Evolutionary conservation across 2,113 vertebrate species (phyloP).

Genomic region (Silurus meridionalis): DNA sequence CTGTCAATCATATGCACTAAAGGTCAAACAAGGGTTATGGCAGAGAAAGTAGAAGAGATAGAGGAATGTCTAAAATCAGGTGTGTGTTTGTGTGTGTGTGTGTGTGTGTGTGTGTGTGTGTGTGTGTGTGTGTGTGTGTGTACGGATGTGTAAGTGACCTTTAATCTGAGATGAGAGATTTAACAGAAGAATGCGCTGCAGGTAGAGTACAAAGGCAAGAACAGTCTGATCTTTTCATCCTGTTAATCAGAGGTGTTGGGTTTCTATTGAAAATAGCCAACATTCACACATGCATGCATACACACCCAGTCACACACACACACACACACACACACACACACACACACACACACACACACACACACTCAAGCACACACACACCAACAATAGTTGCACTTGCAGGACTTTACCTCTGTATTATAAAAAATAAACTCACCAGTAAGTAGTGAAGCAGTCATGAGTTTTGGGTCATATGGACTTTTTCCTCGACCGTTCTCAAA

Average conservation of each 20-base stretch:
- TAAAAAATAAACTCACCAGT: slow-evolving; percentile 57
- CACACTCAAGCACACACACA: slow-evolving; percentile 4
- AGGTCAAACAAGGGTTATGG: slow-evolving; percentile 30
- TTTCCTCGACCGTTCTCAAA: slow-evolving; percentile 95
- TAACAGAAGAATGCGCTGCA: slow-evolving; percentile 45
- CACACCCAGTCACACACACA: slow-evolving; percentile 12
- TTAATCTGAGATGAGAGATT: slow-evolving; percentile 48
- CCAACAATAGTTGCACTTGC: neutral
- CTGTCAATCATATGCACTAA: slow-evolving; percentile 57
- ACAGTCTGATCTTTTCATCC: slow-evolving; percentile 41
- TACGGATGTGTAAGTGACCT: slow-evolving; percentile 33
- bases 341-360: neutral
- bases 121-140: neutral
- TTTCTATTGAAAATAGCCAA: slow-evolving; percentile 29
- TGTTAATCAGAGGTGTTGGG: slow-evolving; percentile 47
- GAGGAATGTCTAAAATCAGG: slow-evolving; percentile 20
- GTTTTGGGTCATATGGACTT: slow-evolving; percentile 95
- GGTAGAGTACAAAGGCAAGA: slow-evolving; percentile 41
- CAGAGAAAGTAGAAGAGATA: neutral
- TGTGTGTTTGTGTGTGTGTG: slow-evolving; percentile 44
- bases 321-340: neutral
- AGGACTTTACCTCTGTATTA: no score
- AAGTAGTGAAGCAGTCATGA: slow-evolving; percentile 91
- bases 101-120: slow-evolving; percentile 22
- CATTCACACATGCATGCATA: neutral